Base-by-base conservation (phyloP, 2,797 vertebrate species). In the Lagocephalus sceleratus region DNA sequence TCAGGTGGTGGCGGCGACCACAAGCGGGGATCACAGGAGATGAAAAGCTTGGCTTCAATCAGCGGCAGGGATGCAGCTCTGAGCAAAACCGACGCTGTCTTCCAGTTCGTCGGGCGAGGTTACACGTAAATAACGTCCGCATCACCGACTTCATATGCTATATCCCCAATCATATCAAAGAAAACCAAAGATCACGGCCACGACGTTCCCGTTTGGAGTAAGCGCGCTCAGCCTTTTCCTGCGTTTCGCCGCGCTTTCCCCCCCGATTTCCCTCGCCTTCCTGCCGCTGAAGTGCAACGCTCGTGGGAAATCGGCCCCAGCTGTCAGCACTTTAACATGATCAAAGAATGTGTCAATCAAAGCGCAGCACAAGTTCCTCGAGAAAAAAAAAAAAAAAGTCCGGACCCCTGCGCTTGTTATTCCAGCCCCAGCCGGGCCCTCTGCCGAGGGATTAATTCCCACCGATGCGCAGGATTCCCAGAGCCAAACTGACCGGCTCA, bases 301-400 rank as follows among this genome's bases (percentile, higher is more conserved):
- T 86, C 82, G 83, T 68, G 75, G 60, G 60, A 85, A 88, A 88
- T 87, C 76, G 83, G 62, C 70, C 62, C 83, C 88, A 89, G 83
- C 85, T 88, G 87, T 85, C 85, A 80, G 77, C 82, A 85, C 87
- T 89, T 88, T 86, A 82, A 89, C 87, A 84, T 88, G 83, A 88
- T 89, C 71, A 75, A 62, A 75, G 73, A 86, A 88, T 55, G 67
- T 85, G 88, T 84, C 87, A 87, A 87, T 90, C 86, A 88, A 71
- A 1, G 68, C 60, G 68, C 66, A 39, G 15, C 6, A 40, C 39
- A 76, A 65, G 57, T 81, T 83, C 76, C n/a, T 21, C 68, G n/a
- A n/a, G n/a, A 82, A 85, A 88, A 85, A 46, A 39, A 39, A 39
- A 40, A 20, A 19, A 20, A 20, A 12, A 16, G 10, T 83, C 81